These are phyloP conservation scores for Plecturocebus donacophilus DNA, from an alignment of 2,113 vertebrate genomes.

Conservation along the genomic window DNA sequence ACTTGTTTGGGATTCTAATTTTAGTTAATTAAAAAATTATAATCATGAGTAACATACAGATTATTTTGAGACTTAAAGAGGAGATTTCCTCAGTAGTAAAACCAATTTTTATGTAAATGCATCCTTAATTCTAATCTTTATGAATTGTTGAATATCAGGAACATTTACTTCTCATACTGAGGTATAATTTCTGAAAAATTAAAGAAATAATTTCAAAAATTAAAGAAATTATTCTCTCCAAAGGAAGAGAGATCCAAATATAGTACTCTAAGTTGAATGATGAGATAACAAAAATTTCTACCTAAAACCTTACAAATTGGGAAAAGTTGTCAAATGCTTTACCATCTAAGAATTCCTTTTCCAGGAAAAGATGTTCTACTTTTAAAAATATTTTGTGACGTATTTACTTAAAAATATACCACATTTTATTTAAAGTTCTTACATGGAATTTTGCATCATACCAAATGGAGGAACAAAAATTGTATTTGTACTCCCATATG, in stretches of 20 bases:
- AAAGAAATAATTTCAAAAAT: not conserved
- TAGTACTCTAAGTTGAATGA: not conserved
- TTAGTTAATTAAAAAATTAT: constrained; percentile 53
- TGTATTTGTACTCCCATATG: not conserved
- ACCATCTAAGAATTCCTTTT: not conserved
- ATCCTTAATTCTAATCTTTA: not conserved
- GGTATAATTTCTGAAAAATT: constrained; percentile 31
- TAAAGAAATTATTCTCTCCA: not conserved
- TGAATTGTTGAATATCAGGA: not conserved
- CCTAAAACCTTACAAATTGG: not conserved
- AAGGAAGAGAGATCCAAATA: not conserved
- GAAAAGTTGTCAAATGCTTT: not conserved
- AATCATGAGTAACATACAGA: not conserved
- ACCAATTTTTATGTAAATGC: not conserved
- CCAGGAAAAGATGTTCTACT: not conserved
- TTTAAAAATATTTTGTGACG: not conserved
- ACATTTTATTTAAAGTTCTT: not conserved
- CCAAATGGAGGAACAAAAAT: not conserved
- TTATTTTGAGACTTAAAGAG: not conserved
- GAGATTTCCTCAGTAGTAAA: not conserved
- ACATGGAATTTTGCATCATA: not conserved
- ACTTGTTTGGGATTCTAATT: constrained; percentile 14
- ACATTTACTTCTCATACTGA: not conserved
- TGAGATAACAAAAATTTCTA: not conserved
- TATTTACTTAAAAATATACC: not conserved